Percentiles rank a stretch among this genome's conserved stretches.
phyloP scores from a whole-genome alignment of 2,113 vertebrate genomes.

The Hypocryptadius cinnamomeus region DNA sequence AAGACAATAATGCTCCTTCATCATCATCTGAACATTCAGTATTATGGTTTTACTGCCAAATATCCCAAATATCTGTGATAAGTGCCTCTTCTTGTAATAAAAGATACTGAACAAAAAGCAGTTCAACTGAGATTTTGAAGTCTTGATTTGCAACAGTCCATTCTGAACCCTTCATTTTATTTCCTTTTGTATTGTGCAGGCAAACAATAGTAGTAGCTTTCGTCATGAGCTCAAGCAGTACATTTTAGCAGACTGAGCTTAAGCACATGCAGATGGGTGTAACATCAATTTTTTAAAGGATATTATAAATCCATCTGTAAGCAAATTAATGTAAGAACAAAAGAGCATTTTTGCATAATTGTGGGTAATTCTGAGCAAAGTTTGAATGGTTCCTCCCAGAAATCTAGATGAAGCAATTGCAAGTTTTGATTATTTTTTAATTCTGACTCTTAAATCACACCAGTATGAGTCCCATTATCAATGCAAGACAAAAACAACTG shows the following conservation, averaged over 20 bases:
- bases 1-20: background rate
- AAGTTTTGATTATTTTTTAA: background rate
- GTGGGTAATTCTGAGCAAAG: background rate
- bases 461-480: background rate
- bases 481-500: background rate
- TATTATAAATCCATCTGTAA: background rate
- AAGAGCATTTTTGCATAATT: background rate
- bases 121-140: background rate
- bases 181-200: conserved; percentile 15
- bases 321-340: background rate
- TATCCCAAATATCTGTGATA: background rate
- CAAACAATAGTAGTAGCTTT: conserved; percentile 28
- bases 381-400: background rate
- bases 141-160: conserved; percentile 26
- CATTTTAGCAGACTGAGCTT: background rate
- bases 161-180: conserved; percentile 26
- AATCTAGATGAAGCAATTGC: background rate
- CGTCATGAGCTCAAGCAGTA: background rate
- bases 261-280: background rate
- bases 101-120: background rate
- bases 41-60: background rate
- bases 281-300: background rate
- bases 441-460: background rate
- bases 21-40: background rate
- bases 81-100: background rate